Conservation (phyloP, 2,113 vertebrate species). For the Siniperca knerii region DNA sequence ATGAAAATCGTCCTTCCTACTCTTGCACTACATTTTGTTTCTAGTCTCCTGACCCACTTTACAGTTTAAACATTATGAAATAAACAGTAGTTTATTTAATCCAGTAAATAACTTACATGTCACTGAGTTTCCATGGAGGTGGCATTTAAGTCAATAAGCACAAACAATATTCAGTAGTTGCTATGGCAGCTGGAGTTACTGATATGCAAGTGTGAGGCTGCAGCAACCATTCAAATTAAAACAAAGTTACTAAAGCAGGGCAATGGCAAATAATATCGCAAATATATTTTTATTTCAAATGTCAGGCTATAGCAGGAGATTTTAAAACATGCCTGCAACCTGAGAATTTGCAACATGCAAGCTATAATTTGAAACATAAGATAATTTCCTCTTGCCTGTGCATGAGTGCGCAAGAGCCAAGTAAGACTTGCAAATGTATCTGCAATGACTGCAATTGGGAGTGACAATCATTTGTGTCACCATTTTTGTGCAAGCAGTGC, state of each 20-base stretch:
- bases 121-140: constrained; percentile 24
- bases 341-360: neutral
- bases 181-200: neutral
- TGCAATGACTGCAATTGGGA: neutral
- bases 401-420: neutral
- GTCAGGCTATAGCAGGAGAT: neutral
- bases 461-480: neutral
- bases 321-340: constrained; percentile 8
- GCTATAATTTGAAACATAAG: neutral
- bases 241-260: neutral
- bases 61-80: neutral
- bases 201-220: neutral
- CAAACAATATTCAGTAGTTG: neutral
- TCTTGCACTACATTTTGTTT: neutral
- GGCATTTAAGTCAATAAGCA: constrained; percentile 33
- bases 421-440: neutral
- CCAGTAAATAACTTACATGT: constrained; percentile 34
- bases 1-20: neutral
- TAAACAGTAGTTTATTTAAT: constrained; percentile 17
- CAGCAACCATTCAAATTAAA: neutral
- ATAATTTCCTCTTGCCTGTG: constrained; percentile 13
- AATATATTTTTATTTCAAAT: neutral
- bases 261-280: neutral
- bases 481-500: neutral
- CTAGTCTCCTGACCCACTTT: neutral